These are phyloP conservation scores for Diadumene lineata DNA, from an alignment of 92 coral and sea anemone genomes.

Conservation along the genomic window DNA sequence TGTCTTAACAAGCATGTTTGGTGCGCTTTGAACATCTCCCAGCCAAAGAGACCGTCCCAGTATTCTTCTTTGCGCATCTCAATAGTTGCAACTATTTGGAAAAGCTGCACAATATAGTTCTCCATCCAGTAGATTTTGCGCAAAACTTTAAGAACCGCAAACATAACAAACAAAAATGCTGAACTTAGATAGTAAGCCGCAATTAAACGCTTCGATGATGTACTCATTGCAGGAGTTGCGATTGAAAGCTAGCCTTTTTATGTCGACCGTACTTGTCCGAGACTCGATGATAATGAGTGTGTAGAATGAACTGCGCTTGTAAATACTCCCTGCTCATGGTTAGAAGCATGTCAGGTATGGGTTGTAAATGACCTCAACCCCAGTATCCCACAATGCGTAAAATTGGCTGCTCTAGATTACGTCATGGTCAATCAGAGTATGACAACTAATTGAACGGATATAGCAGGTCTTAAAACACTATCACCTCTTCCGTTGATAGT, in stretches of 20 bases:
- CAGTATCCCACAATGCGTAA: slow-evolving; percentile 36
- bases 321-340: slow-evolving; percentile 20
- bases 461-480: neutral
- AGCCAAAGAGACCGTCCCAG: slow-evolving; percentile 76
- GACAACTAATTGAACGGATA: neutral
- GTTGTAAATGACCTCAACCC: slow-evolving; percentile 32
- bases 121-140: slow-evolving; percentile 32
- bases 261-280: slow-evolving; percentile 8
- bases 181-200: slow-evolving; percentile 25
- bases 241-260: neutral
- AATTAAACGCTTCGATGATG: slow-evolving; percentile 5
- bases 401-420: slow-evolving; percentile 16
- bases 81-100: slow-evolving; percentile 29
- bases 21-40: slow-evolving; percentile 65
- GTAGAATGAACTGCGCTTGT: slow-evolving; percentile 6
- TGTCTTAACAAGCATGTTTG: slow-evolving; percentile 51
- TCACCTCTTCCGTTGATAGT: neutral
- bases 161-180: slow-evolving; percentile 1
- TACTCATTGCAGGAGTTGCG: slow-evolving; percentile 19
- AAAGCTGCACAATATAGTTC: slow-evolving; percentile 20
- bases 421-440: neutral
- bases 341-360: slow-evolving; percentile 27
- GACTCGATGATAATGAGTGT: slow-evolving; percentile 15
- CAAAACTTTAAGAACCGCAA: slow-evolving; percentile 28
- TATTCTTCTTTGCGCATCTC: slow-evolving; percentile 61